phyloP scores from a whole-genome alignment of 1,140 invertebrate genomes.

The Oryzaephilus surinamensis region DNA sequence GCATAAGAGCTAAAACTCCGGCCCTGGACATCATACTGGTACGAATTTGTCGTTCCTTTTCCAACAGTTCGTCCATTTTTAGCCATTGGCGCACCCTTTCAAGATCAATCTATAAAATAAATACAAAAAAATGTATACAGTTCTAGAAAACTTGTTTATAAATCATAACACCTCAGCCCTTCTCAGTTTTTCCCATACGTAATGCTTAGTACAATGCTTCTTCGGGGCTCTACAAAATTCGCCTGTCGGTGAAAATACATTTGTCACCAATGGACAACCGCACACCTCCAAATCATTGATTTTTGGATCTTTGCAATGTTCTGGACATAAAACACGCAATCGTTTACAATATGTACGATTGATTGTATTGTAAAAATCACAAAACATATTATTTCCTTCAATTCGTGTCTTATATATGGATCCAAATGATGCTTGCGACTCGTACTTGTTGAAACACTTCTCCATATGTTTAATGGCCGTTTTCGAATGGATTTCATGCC shows the following conservation, averaged over 20 bases:
- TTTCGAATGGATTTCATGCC: slow-evolving; percentile 80
- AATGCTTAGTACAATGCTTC: slow-evolving; percentile 85
- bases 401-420: slow-evolving; percentile 89
- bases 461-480: slow-evolving; percentile 91
- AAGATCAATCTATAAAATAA: slow-evolving; percentile 48
- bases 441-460: slow-evolving; percentile 94
- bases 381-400: slow-evolving; percentile 88
- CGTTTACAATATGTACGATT: slow-evolving; percentile 94
- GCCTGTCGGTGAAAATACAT: slow-evolving; percentile 69
- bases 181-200: slow-evolving; percentile 91
- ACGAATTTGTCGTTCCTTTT: slow-evolving; percentile 84
- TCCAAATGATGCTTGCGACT: slow-evolving; percentile 84
- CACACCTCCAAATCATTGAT: slow-evolving; percentile 76
- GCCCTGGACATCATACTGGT: slow-evolving; percentile 78
- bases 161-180: slow-evolving; percentile 63
- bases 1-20: slow-evolving; percentile 82
- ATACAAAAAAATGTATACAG: background rate
- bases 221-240: slow-evolving; percentile 81
- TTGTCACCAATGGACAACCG: slow-evolving; percentile 77
- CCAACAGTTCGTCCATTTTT: slow-evolving; percentile 88
- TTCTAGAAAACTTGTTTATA: background rate
- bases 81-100: slow-evolving; percentile 77
- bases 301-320: slow-evolving; percentile 95
- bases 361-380: slow-evolving; percentile 87
- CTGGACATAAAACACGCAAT: slow-evolving; percentile 89